Base-by-base conservation (phyloP, 2,113 vertebrate species). In the Panthera tigris region DNA sequence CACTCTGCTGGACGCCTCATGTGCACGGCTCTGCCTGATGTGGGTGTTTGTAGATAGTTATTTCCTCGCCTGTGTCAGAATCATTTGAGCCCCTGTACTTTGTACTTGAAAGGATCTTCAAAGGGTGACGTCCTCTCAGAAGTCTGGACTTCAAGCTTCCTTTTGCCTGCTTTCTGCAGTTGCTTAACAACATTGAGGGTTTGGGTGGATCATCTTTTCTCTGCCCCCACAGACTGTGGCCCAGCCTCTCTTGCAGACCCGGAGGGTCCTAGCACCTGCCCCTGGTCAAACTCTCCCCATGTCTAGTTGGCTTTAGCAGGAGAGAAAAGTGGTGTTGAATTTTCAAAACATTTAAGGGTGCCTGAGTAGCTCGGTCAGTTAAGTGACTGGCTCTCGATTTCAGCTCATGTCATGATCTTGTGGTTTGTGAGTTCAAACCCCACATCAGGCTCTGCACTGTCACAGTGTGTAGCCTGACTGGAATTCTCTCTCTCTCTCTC, bases 31-130 rank as follows among this genome's bases (percentile, higher is more conserved):
- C 85, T 79, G 68, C 33, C 45, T 39, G 7, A 45, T 29, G 66
- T 94, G 7, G 91, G 50, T 96, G 21, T 95, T 97, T 96, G 65
- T 57, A 96, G 91, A 97, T 84, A 89, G 87, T 96, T 14, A 93
- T 95, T 95, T 96, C 89, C 68, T 80, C 29, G 48, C 94, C 97
- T 96, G 81, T 61, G 41, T 45, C 65, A 61, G 3, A 1, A 89
- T 97, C 89, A 92, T 94, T n/a, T 45, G 79, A 97, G 73, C 50
- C 97, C 97, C 92, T 88, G 69, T 6, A 91, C 45, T 91, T 97
- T 95, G 52, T 19, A 66, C 52, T 73, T 80, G 50, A 98, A 98
- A 98, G 61, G 18, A 63, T 89, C 89, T 98, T 98, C 91, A 96
- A 93, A 98, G 90, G 50, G 25, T 65, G 25, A 73, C 16, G 63